Evolutionary conservation across 2,113 vertebrate species (phyloP).

Genomic region (Aspidoscelis tigris): DNA sequence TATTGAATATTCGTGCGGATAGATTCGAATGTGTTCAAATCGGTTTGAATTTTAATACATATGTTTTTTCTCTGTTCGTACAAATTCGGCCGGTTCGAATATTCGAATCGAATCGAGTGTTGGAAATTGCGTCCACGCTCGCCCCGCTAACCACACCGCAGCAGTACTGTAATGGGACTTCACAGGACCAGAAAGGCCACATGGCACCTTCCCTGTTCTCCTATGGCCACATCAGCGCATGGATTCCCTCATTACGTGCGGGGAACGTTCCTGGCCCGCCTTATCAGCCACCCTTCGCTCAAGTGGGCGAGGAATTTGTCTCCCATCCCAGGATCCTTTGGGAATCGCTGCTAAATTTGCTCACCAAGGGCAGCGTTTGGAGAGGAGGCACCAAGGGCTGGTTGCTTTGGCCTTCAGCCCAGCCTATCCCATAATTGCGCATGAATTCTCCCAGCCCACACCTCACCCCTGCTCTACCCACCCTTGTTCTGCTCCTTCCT

Average conservation of each 20-base stretch:
- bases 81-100: too few species aligned
- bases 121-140: too few species aligned
- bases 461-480: background rate
- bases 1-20: too few species aligned
- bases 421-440: background rate
- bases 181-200: too few species aligned
- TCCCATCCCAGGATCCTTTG: background rate
- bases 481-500: background rate
- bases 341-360: background rate
- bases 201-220: background rate
- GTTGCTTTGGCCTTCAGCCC: background rate
- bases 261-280: background rate
- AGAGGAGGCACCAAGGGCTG: background rate
- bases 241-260: background rate
- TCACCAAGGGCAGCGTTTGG: background rate
- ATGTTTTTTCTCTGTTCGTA: too few species aligned
- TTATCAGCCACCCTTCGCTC: background rate
- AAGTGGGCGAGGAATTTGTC: background rate
- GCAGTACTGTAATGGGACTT: too few species aligned
- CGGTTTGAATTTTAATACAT: too few species aligned
- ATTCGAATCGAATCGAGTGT: too few species aligned
- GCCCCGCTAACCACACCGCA: too few species aligned
- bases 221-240: background rate
- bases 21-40: too few species aligned
- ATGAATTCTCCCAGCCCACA: rapidly evolving